phyloP scores from a whole-genome alignment of 1,140 invertebrate species.

The Wasmannia auropunctata region DNA sequence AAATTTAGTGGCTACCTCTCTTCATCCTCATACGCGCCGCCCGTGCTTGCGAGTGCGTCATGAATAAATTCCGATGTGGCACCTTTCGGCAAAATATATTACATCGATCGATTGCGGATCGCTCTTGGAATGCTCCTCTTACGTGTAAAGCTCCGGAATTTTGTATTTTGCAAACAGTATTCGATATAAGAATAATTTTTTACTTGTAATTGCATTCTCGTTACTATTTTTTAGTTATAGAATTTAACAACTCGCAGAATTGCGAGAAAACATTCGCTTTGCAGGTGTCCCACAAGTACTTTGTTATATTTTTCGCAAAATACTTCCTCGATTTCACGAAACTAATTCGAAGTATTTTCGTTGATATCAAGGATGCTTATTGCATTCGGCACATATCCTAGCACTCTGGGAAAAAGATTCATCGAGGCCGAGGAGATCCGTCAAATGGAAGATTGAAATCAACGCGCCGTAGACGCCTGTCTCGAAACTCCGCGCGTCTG shows the following conservation, averaged over 20 bases:
- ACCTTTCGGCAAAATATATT: slow-evolving; percentile 45
- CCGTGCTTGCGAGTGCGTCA: slow-evolving; percentile 53
- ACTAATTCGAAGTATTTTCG: neutral
- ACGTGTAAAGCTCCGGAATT: neutral
- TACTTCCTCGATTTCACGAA: neutral
- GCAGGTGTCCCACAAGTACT: neutral
- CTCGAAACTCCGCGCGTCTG: slow-evolving; percentile 60
- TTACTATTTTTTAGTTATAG: too few species aligned
- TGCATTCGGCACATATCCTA: neutral
- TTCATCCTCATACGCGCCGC: slow-evolving; percentile 29
- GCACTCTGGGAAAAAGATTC: neutral
- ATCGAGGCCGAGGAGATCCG: slow-evolving; percentile 8
- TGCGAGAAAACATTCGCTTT: neutral
- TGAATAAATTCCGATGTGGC: slow-evolving; percentile 64
- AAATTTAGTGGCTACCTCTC: slow-evolving; percentile 65
- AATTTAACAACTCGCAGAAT: neutral
- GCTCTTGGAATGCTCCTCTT: slow-evolving; percentile 19
- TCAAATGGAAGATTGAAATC: slow-evolving; percentile 65
- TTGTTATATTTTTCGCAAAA: neutral
- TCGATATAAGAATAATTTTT: neutral
- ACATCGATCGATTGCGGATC: slow-evolving; percentile 38
- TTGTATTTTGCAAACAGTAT: slow-evolving; percentile 3
- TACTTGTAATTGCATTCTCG: neutral
- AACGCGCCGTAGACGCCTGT: slow-evolving; percentile 54
- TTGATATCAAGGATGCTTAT: neutral